These are phyloP conservation scores for Plotosus lineatus DNA, from an alignment of 2,113 vertebrate species.

Conservation along the genomic window DNA sequence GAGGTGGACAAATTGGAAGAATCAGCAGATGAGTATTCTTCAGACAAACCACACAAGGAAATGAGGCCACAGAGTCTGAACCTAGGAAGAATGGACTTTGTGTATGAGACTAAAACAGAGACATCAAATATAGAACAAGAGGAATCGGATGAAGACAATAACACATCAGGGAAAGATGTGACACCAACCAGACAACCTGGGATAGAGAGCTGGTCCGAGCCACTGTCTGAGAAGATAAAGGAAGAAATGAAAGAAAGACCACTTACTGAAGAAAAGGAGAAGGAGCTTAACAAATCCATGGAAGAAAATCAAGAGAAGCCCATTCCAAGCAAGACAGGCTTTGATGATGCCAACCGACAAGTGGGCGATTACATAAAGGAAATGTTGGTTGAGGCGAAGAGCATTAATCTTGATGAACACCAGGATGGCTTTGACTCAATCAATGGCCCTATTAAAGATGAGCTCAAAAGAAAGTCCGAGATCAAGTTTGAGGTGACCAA, in stretches of 20 bases:
- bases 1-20: conserved; percentile 48
- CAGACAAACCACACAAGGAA: conserved; percentile 64
- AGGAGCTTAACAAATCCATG: conserved; percentile 46
- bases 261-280: conserved; percentile 50
- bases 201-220: conserved; percentile 25
- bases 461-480: conserved; percentile 52
- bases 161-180: conserved; percentile 51
- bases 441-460: conserved; percentile 65
- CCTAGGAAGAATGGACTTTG: conserved; percentile 66
- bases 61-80: conserved; percentile 73
- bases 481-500: conserved; percentile 48
- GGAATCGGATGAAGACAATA: conserved; percentile 61
- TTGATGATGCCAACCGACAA: conserved; percentile 27
- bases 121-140: conserved; percentile 63
- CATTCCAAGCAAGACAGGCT: conserved; percentile 36
- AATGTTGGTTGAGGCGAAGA: conserved; percentile 40
- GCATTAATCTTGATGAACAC: conserved; percentile 38
- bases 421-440: conserved; percentile 54
- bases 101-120: conserved; percentile 60
- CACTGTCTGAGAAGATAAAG: conserved; percentile 20
- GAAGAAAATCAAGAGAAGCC: conserved; percentile 42
- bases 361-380: conserved; percentile 49
- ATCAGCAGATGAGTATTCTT: conserved; percentile 48
- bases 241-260: conserved; percentile 46
- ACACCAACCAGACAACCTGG: conserved; percentile 44